Conservation (phyloP, 2,888 invertebrate species). For the Stenotaenia linearis region DNA sequence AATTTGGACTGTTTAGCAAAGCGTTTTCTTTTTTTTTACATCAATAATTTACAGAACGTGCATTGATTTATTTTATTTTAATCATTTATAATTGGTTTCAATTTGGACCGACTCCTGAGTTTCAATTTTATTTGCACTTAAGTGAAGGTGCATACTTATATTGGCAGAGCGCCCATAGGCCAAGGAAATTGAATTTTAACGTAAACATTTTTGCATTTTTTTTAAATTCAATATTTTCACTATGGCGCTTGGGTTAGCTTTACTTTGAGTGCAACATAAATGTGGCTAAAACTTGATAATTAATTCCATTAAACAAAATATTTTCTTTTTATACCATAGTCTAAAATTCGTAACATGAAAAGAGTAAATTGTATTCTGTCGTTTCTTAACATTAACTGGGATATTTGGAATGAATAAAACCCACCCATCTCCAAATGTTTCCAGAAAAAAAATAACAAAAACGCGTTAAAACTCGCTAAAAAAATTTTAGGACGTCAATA, state of each 20-base stretch:
- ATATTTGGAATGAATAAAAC: constrained; percentile 7
- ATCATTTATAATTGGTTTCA: not conserved
- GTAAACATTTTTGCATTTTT: not conserved
- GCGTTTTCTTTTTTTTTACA: not conserved
- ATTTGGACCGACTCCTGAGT: constrained; percentile 12
- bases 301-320: constrained; percentile 4
- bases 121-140: constrained; percentile 18
- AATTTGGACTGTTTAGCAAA: not conserved
- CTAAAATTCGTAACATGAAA: not conserved
- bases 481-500: not conserved
- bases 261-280: not conserved
- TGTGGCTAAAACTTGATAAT: not conserved
- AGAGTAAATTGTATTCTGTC: not conserved
- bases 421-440: not conserved
- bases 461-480: not conserved
- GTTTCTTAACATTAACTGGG: not conserved
- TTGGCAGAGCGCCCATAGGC: not conserved
- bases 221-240: not conserved
- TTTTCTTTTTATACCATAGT: not conserved
- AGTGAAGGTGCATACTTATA: not conserved
- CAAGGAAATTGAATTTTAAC: not conserved
- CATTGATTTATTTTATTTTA: not conserved
- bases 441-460: not conserved
- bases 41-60: not conserved
- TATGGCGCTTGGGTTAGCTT: not conserved